These are phyloP conservation scores for Tachyglossus aculeatus DNA, from an alignment of 2,797 vertebrate genomes.

Conservation along the genomic window DNA sequence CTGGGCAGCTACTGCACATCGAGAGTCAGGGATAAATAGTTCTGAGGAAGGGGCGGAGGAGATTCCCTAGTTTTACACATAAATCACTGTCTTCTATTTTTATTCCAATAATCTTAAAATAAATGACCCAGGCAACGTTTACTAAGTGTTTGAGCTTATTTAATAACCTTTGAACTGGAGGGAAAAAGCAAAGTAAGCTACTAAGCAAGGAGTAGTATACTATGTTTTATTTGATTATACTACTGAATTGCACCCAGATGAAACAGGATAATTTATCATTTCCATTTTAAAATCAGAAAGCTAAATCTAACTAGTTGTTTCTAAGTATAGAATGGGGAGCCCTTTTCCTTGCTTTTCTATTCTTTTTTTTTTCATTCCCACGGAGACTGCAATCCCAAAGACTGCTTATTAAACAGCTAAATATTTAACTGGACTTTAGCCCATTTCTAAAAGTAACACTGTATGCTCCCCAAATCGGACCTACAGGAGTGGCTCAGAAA, in stretches of 20 bases:
- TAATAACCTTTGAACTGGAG: slow-evolving; percentile 18
- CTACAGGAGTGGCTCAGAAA: slow-evolving; percentile 4
- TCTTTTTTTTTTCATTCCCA: slow-evolving; percentile 67
- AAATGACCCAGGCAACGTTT: slow-evolving; percentile 44
- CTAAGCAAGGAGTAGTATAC: slow-evolving; percentile 43
- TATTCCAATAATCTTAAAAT: slow-evolving; percentile 28
- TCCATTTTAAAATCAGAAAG: slow-evolving; percentile 64
- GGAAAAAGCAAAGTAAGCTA: not conserved
- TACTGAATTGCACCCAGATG: slow-evolving; percentile 45
- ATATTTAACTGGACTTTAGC: slow-evolving; percentile 63
- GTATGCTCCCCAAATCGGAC: slow-evolving; percentile 14
- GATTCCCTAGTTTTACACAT: slow-evolving; percentile 55
- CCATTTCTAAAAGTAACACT: slow-evolving; percentile 64
- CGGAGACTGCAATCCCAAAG: slow-evolving; percentile 62
- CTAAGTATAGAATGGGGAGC: slow-evolving; percentile 71
- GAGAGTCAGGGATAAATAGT: slow-evolving; percentile 51
- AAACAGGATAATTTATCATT: slow-evolving; percentile 61
- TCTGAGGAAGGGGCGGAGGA: slow-evolving; percentile 54
- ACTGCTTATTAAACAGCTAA: slow-evolving; percentile 61
- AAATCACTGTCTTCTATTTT: slow-evolving; percentile 52
- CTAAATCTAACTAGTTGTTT: slow-evolving; percentile 59
- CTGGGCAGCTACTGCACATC: slow-evolving; percentile 42
- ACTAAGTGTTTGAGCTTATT: slow-evolving; percentile 46
- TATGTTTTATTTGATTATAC: slow-evolving; percentile 39
- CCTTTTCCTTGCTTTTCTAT: slow-evolving; percentile 50